Evolutionary conservation across 2,888 invertebrate species (phyloP), one percentile per base, ranked within the genome.

Genomic region (Molorchus minor): DNA sequence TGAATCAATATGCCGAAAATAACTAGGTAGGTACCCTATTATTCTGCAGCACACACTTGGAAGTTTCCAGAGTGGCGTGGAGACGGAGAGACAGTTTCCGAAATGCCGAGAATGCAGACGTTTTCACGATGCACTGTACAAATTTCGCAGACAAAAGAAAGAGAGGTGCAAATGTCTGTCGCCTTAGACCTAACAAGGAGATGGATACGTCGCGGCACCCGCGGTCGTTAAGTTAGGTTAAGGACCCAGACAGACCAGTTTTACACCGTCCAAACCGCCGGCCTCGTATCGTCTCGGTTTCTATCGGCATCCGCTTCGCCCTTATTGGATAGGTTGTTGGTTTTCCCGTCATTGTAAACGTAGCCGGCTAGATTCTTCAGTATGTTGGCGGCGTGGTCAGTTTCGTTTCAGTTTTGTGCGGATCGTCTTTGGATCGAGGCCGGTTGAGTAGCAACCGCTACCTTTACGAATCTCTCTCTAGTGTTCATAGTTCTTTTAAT

Each of bases 151-250:
- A 64, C 64, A 56, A 64, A 62, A 59, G 52, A 61, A 64, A 57
- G 61, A 63, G 65, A 65, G 53, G 55, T 55, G 47, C 41, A 53
- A 46, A 64, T 59, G 45, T 29, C 40, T 30, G n/a, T 29, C 54
- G 13, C 35, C 54, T 52, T 40, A 38, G 49, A 56, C 40, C 58
- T 33, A 58, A 71, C 61, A 59, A 64, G 64, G 71, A 69, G 56
- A 58, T 56, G 60, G 49, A 61, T 46, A 61, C 61, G 60, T 60
- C 60, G 61, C 62, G 58, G 29, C 57, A 16, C 69, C 63, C 75
- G 76, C 77, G 77, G 79, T 77, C 78, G 79, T 80, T 80, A 78
- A 77, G 79, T 80, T 80, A 78, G 81, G 81, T 81, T 80, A 81
- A 81, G 80, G 81, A 81, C 81, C 81, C 81, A 81, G 81, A 81